Conservation (phyloP, 2,113 vertebrate genomes). For the Arizona elegans region DNA sequence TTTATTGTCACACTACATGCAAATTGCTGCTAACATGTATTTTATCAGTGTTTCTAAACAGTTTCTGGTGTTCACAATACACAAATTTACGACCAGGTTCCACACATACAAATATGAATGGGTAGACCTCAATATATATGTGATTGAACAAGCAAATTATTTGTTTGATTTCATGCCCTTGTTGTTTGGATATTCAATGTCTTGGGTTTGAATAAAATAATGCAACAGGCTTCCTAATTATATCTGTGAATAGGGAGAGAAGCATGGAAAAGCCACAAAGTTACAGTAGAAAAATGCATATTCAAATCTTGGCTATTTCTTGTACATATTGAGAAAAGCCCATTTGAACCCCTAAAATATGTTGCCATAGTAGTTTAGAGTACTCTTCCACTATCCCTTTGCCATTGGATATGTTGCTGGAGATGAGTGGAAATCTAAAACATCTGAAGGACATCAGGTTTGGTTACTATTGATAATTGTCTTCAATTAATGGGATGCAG, state of each 20-base stretch:
- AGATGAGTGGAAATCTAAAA: too few relatives aligned
- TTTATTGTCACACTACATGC: not conserved
- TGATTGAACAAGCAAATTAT: not conserved
- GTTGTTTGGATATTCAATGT: not conserved
- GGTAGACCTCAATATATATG: not conserved
- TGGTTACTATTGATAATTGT: not conserved
- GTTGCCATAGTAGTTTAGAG: not conserved
- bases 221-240: not conserved
- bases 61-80: slow-evolving; percentile 19
- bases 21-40: not conserved
- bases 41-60: slow-evolving; percentile 26
- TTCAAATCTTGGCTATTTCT: not conserved
- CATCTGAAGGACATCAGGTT: not conserved
- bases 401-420: not conserved
- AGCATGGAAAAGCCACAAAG: not conserved
- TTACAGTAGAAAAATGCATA: not conserved
- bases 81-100: not conserved
- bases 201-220: not conserved
- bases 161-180: not conserved
- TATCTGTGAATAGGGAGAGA: not conserved
- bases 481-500: not conserved
- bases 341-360: not conserved
- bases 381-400: not conserved
- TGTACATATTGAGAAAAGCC: not conserved
- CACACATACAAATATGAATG: not conserved